Evolutionary conservation across 2,113 vertebrate species (phyloP).

Genomic region (Athene cunicularia): DNA sequence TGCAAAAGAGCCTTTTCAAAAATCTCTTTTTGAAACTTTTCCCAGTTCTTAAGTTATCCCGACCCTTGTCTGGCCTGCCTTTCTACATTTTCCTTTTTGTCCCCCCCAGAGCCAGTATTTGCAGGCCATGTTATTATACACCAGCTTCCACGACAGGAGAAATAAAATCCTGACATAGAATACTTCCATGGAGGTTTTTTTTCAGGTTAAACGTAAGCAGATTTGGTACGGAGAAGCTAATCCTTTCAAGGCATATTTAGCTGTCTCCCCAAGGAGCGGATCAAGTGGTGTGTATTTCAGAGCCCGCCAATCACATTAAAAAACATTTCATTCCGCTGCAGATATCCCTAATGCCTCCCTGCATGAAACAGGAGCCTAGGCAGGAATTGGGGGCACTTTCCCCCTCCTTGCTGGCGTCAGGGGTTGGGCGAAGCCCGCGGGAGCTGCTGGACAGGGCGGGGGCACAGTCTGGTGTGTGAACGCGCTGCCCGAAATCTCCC

Average conservation of each 20-base stretch:
- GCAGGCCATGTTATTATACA: neutral
- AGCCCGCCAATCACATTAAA: neutral
- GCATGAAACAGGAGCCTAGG: fast-evolving
- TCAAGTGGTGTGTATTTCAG: neutral
- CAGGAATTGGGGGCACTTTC: neutral
- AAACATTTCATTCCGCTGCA: fast-evolving
- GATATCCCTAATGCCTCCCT: neutral
- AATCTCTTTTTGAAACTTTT: neutral
- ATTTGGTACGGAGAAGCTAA: neutral
- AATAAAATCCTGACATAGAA: neutral
- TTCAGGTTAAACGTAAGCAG: neutral
- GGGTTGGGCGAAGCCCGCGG: fast-evolving
- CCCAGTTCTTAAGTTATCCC: neutral
- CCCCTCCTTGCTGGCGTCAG: fast-evolving
- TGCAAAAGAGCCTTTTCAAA: neutral
- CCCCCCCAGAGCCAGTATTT: fast-evolving
- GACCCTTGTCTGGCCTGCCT: neutral
- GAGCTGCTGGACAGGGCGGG: too few relatives aligned
- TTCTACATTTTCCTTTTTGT: neutral
- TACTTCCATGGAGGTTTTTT: neutral
- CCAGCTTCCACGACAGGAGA: neutral
- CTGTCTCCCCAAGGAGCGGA: neutral
- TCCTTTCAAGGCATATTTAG: neutral
- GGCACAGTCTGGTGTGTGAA: neutral
- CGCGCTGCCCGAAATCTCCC: fast-evolving